These are phyloP conservation scores for Theocolax elegans DNA, from an alignment of 1,140 invertebrate genomes.

Conservation along the genomic window DNA sequence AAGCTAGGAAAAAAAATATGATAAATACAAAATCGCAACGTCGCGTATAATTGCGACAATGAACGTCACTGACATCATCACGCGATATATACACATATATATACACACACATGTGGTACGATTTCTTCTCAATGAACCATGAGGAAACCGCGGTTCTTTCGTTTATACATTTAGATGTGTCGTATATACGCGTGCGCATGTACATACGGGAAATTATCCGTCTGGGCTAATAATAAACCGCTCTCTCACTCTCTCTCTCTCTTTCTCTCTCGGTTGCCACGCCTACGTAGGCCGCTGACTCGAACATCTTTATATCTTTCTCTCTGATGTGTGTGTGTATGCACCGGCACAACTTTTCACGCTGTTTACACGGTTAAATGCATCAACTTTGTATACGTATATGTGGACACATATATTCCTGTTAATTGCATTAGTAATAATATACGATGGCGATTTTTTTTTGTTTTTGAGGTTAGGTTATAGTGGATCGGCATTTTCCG, in stretches of 20 bases:
- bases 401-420: too few relatives aligned
- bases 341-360: neutral
- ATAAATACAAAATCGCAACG: too few relatives aligned
- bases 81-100: neutral
- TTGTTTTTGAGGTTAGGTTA: too few relatives aligned
- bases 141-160: too few relatives aligned
- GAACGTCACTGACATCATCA: neutral
- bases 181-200: neutral
- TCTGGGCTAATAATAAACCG: conserved; percentile 39
- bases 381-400: too few relatives aligned
- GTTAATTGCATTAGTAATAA: too few relatives aligned
- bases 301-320: neutral
- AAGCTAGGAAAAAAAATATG: too few relatives aligned
- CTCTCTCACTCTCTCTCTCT: neutral
- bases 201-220: conserved; percentile 30
- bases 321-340: neutral
- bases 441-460: conserved; percentile 12
- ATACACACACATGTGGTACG: neutral
- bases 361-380: neutral
- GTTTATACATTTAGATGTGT: too few relatives aligned
- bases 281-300: conserved; percentile 30
- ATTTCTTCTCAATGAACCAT: too few relatives aligned
- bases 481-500: too few relatives aligned
- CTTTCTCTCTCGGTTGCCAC: conserved; percentile 3
- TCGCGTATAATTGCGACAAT: too few relatives aligned